Evolutionary conservation across 1,140 invertebrate genomes (phyloP), one percentile per base, ranked within the genome.

Genomic region (Camponotus vicinus): DNA sequence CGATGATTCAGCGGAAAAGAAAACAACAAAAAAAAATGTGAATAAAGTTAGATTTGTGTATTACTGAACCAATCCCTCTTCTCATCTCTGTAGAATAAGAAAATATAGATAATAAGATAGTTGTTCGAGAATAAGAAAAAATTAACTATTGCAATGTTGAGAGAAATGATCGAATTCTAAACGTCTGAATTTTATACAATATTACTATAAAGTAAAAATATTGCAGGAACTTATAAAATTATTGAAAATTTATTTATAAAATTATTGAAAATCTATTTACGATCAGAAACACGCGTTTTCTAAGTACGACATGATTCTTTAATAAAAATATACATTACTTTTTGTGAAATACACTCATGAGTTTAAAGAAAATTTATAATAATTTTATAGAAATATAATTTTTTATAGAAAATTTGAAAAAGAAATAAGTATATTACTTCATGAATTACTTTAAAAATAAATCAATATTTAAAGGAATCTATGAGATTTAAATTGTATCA

Each of bases 1-100:
- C 92, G 78, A 83, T 83, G 67, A 91, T 92, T 91, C 90, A 87
- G 86, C 90, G 90, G 88, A 90, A 88, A 90, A 76, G 49, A 52
- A 90, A 86, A 86, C n/a, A 52, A 61, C 21, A 66, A 86, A 89
- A 90, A 86, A 89, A 88, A 90, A 86, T 92, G 88, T 89, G 90
- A 89, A 92, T 92, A 92, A 93, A 93, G 91, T 92, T 93, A 93
- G 92, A 93, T 93, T 93, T 93, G 92, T 93, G 93, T 93, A 93
- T 93, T 92, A 93, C 92, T 93, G 89, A 92, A 84, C 71, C 27
- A 77, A 32, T 32, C 55, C 49, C 32, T 70, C 45, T 21, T 85
- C 18, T 83, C 63, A 49, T 21, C 73, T 67, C 6, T n/a, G 5
- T 57, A 70, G 42, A 67, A 67, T 82, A 86, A 79, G 45, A 2